phyloP scores from a whole-genome alignment of 2,888 invertebrate species.

The Papilio protenor region DNA sequence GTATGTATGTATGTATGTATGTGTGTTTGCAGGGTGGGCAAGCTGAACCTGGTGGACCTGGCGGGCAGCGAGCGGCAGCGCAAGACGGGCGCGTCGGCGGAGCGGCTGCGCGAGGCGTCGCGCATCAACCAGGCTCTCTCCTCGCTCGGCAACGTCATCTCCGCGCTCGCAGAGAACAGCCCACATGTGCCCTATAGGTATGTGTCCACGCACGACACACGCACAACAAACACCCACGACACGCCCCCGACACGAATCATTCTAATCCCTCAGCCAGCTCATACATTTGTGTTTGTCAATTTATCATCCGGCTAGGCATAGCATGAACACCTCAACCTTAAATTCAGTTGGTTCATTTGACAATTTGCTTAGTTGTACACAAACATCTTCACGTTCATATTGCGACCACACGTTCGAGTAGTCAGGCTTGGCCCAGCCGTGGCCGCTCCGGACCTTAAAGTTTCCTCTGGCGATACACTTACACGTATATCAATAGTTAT shows the following conservation, averaged over 20 bases:
- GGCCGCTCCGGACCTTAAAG: not conserved
- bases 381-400: not conserved
- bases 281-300: not conserved
- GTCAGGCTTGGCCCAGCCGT: not conserved
- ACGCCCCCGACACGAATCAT: not conserved
- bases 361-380: not conserved
- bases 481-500: not conserved
- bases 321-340: too few relatives aligned
- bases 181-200: conserved; percentile 96
- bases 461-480: not conserved
- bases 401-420: not conserved
- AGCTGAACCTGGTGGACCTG: conserved; percentile 98
- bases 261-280: not conserved
- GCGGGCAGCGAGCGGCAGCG: conserved; percentile 99
- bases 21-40: conserved; percentile 89
- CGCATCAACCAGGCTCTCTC: conserved; percentile 98
- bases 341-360: not conserved
- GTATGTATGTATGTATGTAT: not conserved
- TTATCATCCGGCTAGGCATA: not conserved
- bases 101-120: conserved; percentile 96
- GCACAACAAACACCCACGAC: not conserved
- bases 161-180: conserved; percentile 97
- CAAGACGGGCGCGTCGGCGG: conserved; percentile 97
- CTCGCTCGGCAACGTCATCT: conserved; percentile 99
- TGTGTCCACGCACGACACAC: not conserved